These are phyloP conservation scores for Karalla daura DNA, from an alignment of 2,797 vertebrate species.

Conservation along the genomic window DNA sequence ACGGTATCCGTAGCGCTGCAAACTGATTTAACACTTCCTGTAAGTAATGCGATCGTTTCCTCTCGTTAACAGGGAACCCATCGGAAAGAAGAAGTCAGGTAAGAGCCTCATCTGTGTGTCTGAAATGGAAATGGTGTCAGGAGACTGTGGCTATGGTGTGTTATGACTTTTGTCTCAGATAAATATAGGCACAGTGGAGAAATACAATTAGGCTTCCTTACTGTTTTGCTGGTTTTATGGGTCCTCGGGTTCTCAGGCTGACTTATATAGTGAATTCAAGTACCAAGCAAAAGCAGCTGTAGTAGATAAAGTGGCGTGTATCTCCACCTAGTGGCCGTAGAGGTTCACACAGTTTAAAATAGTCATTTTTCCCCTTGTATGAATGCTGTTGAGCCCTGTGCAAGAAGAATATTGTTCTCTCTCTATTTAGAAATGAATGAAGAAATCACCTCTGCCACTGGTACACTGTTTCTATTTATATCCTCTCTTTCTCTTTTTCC, in stretches of 20 bases:
- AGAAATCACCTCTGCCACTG: slow-evolving; percentile 1
- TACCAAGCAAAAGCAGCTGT: not conserved
- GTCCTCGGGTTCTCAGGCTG: not conserved
- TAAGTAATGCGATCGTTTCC: slow-evolving; percentile 43
- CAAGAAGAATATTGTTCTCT: not conserved
- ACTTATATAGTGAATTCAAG: not conserved
- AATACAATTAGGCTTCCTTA: not conserved
- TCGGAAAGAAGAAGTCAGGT: slow-evolving; percentile 96
- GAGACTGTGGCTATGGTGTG: not conserved
- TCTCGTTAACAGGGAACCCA: slow-evolving; percentile 89
- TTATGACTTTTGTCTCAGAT: not conserved
- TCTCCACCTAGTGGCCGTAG: slow-evolving; percentile 64
- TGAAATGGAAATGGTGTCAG: not conserved
- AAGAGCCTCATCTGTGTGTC: slow-evolving; percentile 69
- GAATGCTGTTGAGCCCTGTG: too few species aligned
- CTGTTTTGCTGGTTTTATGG: not conserved
- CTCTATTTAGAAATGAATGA: not conserved
- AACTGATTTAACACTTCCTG: not conserved
- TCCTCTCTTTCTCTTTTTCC: slow-evolving; percentile 46
- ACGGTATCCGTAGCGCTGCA: not conserved
- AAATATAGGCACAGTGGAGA: not conserved
- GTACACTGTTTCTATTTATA: slow-evolving; percentile 6
- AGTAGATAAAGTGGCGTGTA: not conserved
- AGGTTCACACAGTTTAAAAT: not conserved
- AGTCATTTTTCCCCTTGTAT: too few species aligned